These are phyloP conservation scores for Ibidorhyncha struthersii DNA, from an alignment of 2,113 vertebrate genomes.

Conservation along the genomic window DNA sequence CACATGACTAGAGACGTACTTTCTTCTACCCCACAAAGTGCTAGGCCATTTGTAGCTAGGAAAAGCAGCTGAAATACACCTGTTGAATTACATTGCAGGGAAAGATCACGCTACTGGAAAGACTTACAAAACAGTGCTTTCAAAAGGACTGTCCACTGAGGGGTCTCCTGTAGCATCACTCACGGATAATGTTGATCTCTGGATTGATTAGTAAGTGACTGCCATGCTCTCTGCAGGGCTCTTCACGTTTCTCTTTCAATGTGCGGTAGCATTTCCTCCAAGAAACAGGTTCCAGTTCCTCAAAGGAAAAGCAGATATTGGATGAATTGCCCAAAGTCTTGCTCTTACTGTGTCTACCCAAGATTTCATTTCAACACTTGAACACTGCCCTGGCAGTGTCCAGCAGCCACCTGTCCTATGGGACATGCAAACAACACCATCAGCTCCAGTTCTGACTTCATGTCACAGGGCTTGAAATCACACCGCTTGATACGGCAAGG, in stretches of 20 bases:
- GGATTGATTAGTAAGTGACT: neutral
- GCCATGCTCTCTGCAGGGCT: neutral
- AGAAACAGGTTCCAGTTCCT: neutral
- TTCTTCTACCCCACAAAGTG: neutral
- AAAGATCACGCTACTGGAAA: neutral
- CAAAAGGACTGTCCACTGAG: neutral
- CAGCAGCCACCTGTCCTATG: neutral
- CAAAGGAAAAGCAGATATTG: neutral
- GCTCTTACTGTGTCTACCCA: neutral
- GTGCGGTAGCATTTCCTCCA: neutral
- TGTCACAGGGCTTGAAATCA: neutral
- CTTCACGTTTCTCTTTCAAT: neutral
- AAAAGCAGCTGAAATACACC: neutral
- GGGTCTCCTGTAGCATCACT: neutral
- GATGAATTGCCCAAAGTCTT: neutral
- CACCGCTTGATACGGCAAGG: neutral
- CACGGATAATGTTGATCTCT: neutral
- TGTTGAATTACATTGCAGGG: neutral
- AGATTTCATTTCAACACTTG: neutral
- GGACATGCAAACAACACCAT: neutral
- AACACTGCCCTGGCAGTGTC: neutral
- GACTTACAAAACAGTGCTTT: neutral
- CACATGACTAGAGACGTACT: neutral
- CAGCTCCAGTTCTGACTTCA: neutral
- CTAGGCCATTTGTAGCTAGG: neutral